Evolutionary conservation across 2,888 invertebrate genomes (phyloP).

Genomic region (Artemia sinica): DNA sequence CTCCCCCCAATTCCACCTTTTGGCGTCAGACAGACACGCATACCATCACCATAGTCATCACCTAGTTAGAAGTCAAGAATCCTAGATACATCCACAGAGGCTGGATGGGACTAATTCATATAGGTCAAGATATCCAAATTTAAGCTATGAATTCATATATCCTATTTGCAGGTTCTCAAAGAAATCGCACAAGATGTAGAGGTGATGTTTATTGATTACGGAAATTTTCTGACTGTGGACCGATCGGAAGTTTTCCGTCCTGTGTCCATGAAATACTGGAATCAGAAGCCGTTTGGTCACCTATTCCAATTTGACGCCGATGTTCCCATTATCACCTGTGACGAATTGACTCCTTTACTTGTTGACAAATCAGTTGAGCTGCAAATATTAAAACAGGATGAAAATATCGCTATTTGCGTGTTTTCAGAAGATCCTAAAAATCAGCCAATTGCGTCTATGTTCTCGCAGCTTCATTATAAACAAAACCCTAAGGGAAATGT

Average conservation of each 20-base stretch:
- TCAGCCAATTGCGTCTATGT: conserved; percentile 11
- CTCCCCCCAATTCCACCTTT: too few species aligned
- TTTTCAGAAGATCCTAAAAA: conserved; percentile 13
- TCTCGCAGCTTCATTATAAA: not conserved
- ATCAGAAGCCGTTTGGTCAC: conserved; percentile 18
- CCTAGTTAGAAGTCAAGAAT: too few species aligned
- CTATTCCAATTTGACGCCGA: conserved; percentile 13
- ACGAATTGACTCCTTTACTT: conserved; percentile 11
- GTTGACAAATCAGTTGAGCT: conserved; percentile 15
- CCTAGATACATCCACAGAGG: too few species aligned
- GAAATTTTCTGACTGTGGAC: conserved; percentile 17
- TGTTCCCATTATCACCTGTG: not conserved
- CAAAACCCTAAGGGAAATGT: conserved; percentile 7
- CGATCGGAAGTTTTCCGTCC: conserved; percentile 18
- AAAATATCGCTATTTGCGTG: too few species aligned
- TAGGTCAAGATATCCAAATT: too few species aligned
- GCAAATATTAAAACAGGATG: not conserved
- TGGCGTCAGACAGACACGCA: too few species aligned
- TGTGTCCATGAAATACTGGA: conserved; percentile 12
- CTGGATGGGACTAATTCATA: too few species aligned
- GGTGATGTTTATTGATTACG: conserved; percentile 21
- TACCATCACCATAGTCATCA: too few species aligned
- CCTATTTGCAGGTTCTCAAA: conserved; percentile 11
- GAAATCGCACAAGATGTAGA: conserved; percentile 14
- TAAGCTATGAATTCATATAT: too few species aligned